These are phyloP conservation scores for Uria lomvia DNA, from an alignment of 2,113 vertebrate species.

Conservation along the genomic window DNA sequence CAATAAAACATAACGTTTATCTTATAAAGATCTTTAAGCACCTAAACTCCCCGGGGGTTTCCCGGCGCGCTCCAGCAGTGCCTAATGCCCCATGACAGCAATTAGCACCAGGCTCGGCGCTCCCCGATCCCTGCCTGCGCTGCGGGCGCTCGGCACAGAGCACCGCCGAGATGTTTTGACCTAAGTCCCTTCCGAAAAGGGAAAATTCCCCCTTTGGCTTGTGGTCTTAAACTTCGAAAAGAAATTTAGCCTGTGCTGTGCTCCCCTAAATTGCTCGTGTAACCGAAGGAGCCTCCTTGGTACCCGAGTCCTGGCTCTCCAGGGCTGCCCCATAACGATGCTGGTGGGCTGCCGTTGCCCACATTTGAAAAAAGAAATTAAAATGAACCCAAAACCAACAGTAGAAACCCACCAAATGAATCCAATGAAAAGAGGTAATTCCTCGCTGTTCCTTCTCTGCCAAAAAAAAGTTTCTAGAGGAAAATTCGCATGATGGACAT, in stretches of 20 bases:
- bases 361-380: neutral
- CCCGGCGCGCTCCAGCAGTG: neutral
- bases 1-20: neutral
- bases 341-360: neutral
- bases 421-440: neutral
- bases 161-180: neutral
- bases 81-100: neutral
- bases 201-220: neutral
- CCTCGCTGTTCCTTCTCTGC: neutral
- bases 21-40: neutral
- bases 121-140: neutral
- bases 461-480: neutral
- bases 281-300: fast-evolving
- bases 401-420: neutral
- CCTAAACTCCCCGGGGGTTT: neutral
- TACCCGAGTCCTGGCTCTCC: fast-evolving
- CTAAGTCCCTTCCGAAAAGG: neutral
- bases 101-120: neutral
- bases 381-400: neutral
- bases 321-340: fast-evolving
- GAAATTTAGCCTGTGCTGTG: fast-evolving
- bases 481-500: neutral
- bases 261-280: fast-evolving
- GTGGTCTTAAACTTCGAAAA: neutral
- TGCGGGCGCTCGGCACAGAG: neutral